These are phyloP conservation scores for Crotalus helleri DNA, from an alignment of 2,113 vertebrate species.

Conservation along the genomic window DNA sequence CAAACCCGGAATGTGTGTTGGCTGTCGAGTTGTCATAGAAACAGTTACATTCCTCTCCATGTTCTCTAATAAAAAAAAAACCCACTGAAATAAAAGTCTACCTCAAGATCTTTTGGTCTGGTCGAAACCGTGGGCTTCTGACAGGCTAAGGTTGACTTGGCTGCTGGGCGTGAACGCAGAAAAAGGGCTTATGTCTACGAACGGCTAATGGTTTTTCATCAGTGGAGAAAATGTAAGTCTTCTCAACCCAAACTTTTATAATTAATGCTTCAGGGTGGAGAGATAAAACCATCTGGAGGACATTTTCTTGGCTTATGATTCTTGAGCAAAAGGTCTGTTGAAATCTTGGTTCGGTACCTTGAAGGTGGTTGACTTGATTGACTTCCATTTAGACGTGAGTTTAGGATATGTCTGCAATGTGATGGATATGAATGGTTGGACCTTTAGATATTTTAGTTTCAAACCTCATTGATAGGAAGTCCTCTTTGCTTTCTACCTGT, in stretches of 20 bases:
- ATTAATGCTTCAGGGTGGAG: background rate
- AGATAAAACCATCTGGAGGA: background rate
- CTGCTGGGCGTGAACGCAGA: background rate
- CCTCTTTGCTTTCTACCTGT: background rate
- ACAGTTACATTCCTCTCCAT: conserved; percentile 42
- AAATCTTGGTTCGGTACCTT: background rate
- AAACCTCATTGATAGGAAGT: background rate
- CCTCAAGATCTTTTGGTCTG: conserved; percentile 5
- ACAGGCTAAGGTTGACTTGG: background rate
- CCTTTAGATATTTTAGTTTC: background rate
- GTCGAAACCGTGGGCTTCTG: background rate
- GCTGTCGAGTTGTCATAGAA: conserved; percentile 56
- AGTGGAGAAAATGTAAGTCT: background rate
- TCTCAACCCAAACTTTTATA: background rate
- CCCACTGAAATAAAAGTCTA: background rate
- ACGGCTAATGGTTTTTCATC: background rate
- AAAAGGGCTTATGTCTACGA: background rate
- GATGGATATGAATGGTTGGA: background rate
- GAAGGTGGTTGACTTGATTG: background rate
- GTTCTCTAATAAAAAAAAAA: conserved; percentile 55
- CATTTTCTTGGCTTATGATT: too few relatives aligned
- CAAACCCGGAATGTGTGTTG: conserved; percentile 20
- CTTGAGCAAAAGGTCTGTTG: background rate
- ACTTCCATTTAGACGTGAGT: background rate
- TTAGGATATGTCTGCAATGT: background rate